Evolutionary conservation across 2,113 vertebrate species (phyloP), one percentile per base, ranked within the genome.

Genomic region (Phasianus colchicus): DNA sequence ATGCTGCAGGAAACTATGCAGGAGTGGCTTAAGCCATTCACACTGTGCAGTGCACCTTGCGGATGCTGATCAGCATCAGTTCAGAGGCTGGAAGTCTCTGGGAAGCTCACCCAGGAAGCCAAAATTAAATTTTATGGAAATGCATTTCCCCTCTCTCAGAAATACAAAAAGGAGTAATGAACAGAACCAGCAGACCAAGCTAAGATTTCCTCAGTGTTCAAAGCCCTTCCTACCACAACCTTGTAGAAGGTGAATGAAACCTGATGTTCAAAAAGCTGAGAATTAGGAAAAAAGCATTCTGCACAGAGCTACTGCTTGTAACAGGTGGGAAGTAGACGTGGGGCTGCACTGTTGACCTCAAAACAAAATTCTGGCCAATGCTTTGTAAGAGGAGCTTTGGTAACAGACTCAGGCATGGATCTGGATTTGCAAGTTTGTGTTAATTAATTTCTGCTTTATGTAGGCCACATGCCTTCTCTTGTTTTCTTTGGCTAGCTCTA

Each of bases 121-220:
- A 88, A 86, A 75, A n/a, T 36, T 47, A 18, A 14, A 38, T 15
- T 14, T 0, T 21, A 50, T 21, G 43, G 67, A 42, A 89, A 65
- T 0, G 3, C 3, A 14, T 55, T 84, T 96, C 90, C 93, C 89
- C 90, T 96, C 74, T 72, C 80, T 66, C 74, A 73, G 61, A 74
- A 97, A 92, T 85, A 75, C 66, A 94, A 83, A 91, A 72, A 61
- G 84, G 83, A 96, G 94, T 91, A 90, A 95, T 90, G 90, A 96
- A 94, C 92, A 93, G 92, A 93, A 78, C 13, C 17, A 58, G 50
- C 43, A 54, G 75, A 86, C 60, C 76, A 48, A 85, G 81, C 95
- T 81, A 72, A 13, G 38, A 77, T 36, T 93, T 47, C 60, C 90
- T 95, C 1, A 0, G 30, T 66, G 9, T 63, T 73, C 1, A 1